Conservation (phyloP, 1,140 invertebrate genomes). For the Magallana angulata region DNA sequence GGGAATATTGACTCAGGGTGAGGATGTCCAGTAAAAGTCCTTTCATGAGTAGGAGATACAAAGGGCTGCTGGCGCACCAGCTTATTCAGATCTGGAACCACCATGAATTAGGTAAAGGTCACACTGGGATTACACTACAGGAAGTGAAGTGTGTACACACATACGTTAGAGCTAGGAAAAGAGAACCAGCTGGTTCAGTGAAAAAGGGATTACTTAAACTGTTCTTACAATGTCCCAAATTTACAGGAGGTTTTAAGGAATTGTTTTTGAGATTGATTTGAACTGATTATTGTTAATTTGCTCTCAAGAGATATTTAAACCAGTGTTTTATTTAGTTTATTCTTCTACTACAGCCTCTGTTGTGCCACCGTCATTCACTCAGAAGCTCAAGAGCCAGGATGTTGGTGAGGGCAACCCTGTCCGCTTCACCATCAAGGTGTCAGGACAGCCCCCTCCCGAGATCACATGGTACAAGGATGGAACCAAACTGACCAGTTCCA, state of each 20-base stretch:
- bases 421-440: conserved; percentile 79
- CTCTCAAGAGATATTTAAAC: too few species aligned
- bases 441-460: conserved; percentile 79
- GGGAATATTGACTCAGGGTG: neutral
- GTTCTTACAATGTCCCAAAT: too few species aligned
- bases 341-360: conserved; percentile 76
- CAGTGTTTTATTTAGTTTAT: neutral
- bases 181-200: too few species aligned
- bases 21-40: neutral
- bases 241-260: too few species aligned
- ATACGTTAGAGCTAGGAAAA: too few species aligned
- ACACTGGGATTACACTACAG: neutral
- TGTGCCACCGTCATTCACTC: conserved; percentile 79
- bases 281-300: too few species aligned
- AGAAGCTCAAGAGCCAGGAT: conserved; percentile 77
- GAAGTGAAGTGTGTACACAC: neutral
- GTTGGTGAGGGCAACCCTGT: conserved; percentile 79
- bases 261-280: too few species aligned
- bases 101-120: conserved; percentile 23
- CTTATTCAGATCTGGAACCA: conserved; percentile 25
- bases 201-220: too few species aligned
- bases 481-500: conserved; percentile 74
- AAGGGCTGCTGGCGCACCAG: neutral
- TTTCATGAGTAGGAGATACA: conserved; percentile 7
- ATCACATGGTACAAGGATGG: conserved; percentile 81